Conservation (phyloP, 2,888 invertebrate species). For the Notodonta dromedarius region DNA sequence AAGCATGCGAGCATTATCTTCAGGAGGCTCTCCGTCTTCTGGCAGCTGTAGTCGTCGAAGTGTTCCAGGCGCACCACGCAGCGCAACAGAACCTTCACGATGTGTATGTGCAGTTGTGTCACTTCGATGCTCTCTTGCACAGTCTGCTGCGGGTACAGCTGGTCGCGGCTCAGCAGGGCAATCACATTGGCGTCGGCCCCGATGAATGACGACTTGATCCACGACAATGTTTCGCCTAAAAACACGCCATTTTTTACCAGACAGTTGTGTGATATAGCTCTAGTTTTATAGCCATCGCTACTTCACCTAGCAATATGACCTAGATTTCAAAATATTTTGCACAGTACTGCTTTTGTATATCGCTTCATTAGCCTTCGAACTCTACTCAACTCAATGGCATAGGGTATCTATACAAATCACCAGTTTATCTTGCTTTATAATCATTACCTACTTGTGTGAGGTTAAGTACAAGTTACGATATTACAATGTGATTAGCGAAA, state of each 20-base stretch:
- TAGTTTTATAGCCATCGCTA: no score
- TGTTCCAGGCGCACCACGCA: slow-evolving; percentile 58
- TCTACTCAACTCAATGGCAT: no score
- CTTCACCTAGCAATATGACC: no score
- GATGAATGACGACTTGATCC: slow-evolving; percentile 68
- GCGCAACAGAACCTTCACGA: slow-evolving; percentile 66
- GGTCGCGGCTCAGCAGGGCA: slow-evolving; percentile 62
- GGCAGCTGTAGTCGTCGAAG: slow-evolving; percentile 53
- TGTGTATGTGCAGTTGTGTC: slow-evolving; percentile 68
- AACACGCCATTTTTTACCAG: slow-evolving; percentile 6
- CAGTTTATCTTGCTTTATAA: background rate
- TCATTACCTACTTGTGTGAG: background rate
- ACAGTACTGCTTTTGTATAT: no score
- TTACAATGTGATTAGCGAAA: background rate
- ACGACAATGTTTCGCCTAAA: slow-evolving; percentile 57
- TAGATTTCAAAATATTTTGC: no score
- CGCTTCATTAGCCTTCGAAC: no score
- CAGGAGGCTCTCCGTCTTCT: slow-evolving; percentile 65
- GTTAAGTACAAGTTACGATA: background rate
- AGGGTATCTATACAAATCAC: background rate
- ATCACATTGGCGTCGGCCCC: slow-evolving; percentile 65
- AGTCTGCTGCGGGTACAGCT: slow-evolving; percentile 68
- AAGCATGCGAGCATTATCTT: slow-evolving; percentile 73
- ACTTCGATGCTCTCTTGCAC: slow-evolving; percentile 67
- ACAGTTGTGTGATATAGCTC: no score